A percentile compares a stretch with the other conserved stretches of the same genome.
These are phyloP conservation scores for Acanthosoma haemorrhoidale DNA, from an alignment of 2,888 invertebrate genomes.

Conservation along the genomic window DNA sequence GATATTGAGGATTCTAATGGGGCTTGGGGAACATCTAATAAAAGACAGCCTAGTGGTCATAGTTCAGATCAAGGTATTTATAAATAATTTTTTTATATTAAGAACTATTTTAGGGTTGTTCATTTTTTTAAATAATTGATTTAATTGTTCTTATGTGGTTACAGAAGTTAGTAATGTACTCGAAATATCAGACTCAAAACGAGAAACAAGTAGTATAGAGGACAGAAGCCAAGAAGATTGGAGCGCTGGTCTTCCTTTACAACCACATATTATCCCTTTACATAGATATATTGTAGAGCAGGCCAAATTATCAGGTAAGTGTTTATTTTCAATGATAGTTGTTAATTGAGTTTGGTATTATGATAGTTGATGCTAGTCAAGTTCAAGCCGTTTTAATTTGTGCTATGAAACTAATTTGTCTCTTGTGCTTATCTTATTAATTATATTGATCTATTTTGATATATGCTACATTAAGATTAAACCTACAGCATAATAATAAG, in stretches of 20 bases:
- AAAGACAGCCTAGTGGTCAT: conserved; percentile 31
- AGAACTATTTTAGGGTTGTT: neutral
- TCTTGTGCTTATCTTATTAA: too few species aligned
- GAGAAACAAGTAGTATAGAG: conserved; percentile 19
- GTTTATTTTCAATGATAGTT: neutral
- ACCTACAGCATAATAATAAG: too few species aligned
- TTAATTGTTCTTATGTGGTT: neutral
- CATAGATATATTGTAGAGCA: conserved; percentile 86
- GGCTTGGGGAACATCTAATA: conserved; percentile 36
- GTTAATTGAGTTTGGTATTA: too few species aligned
- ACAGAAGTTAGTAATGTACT: neutral
- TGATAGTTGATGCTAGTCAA: too few species aligned
- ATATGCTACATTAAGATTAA: too few species aligned
- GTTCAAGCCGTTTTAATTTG: too few species aligned
- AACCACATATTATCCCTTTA: conserved; percentile 66
- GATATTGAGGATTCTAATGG: conserved; percentile 38
- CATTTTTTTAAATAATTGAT: neutral
- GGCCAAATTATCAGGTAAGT: conserved; percentile 63
- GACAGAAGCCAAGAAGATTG: conserved; percentile 35
- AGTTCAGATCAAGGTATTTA: conserved; percentile 33
- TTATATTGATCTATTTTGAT: too few species aligned
- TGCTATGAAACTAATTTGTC: too few species aligned
- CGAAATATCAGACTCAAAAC: conserved; percentile 14
- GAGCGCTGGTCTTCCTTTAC: conserved; percentile 37
- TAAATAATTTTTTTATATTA: neutral